Evolutionary conservation across 2,797 vertebrate species (phyloP), one percentile per base, ranked within the genome.

Genomic region (Bovichtus variegatus): DNA sequence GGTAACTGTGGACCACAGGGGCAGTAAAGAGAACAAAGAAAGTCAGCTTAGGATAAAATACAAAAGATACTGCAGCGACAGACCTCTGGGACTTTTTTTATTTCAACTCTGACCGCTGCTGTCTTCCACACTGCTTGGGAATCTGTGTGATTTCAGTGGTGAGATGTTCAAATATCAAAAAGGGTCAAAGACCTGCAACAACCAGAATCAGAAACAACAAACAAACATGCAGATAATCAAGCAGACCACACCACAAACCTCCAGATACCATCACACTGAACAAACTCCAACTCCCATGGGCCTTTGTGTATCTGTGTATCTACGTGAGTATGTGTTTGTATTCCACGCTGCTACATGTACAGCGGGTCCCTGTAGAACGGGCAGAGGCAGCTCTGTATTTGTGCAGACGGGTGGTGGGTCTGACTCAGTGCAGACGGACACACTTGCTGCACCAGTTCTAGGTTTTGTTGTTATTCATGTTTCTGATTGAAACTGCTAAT

Each of bases 1-100:
- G 82, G 83, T 70, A 84, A 89, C 82, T 10, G 54, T 46, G 54
- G 67, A 71, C 41, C 62, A 67, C 43, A 81, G 40, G 65, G 46
- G 43, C 41, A 53, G 57, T 21, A 21, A 68, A 65, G 29, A 64
- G 51, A 23, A 67, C n/a, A 64, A 47, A 15, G 23, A 27, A 78
- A 77, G 53, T 64, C 27, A 31, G 57, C 9, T 54, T 27, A 34
- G 19, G 13, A 62, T 66, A 27, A 85, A 80, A 59, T 18, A 63
- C 36, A 61, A 43, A 66, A 58, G 47, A 40, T 74, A 40, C 66
- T 66, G 15, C 64, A n/a, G 63, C 46, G 55, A 72, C 51, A 59
- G 68, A 81, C 57, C 67, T 62, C 27, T 68, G 49, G 40, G 41
- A 71, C 64, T 64, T 55, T 58, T 65, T 65, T 74, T 16, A 61